A percentile compares a stretch with the other conserved stretches of the same genome.
These are phyloP conservation scores for Microdon myrmicae DNA, from an alignment of 2,888 invertebrate species.

Conservation along the genomic window DNA sequence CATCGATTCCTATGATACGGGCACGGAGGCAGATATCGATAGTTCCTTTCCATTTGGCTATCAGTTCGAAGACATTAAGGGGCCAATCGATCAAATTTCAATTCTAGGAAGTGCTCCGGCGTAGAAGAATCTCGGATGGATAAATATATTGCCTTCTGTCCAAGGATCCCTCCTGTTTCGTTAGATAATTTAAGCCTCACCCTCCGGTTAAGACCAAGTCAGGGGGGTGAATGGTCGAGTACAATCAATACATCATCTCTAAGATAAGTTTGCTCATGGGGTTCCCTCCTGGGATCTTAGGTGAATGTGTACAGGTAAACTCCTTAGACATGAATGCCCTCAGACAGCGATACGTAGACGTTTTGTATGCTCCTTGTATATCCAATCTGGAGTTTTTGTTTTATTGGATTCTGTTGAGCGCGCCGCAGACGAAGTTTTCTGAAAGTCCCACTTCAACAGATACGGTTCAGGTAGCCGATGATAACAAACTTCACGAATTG, in stretches of 20 bases:
- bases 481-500: slow-evolving; percentile 10
- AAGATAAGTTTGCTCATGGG: slow-evolving; percentile 6
- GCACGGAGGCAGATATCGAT: no score
- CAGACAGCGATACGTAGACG: background rate
- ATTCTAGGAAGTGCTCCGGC: slow-evolving; percentile 41
- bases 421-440: slow-evolving; percentile 14
- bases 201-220: slow-evolving; percentile 9
- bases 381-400: no score
- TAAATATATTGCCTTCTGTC: no score
- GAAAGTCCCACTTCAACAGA: slow-evolving; percentile 8
- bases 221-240: slow-evolving; percentile 30
- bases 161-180: slow-evolving; percentile 25
- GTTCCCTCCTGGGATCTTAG: slow-evolving; percentile 15
- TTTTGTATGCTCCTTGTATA: no score
- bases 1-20: no score
- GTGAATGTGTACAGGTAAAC: slow-evolving; percentile 26
- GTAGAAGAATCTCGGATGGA: no score
- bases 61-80: slow-evolving; percentile 19
- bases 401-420: slow-evolving; percentile 8
- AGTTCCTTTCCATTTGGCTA: slow-evolving; percentile 6
- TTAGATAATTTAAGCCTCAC: slow-evolving; percentile 40
- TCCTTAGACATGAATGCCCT: slow-evolving; percentile 30
- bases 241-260: slow-evolving; percentile 47
- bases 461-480: background rate
- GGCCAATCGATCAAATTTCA: slow-evolving; percentile 51